phyloP scores from a whole-genome alignment of 35 echinoderm and acorn worm genomes.

The Chiridota heheva region DNA sequence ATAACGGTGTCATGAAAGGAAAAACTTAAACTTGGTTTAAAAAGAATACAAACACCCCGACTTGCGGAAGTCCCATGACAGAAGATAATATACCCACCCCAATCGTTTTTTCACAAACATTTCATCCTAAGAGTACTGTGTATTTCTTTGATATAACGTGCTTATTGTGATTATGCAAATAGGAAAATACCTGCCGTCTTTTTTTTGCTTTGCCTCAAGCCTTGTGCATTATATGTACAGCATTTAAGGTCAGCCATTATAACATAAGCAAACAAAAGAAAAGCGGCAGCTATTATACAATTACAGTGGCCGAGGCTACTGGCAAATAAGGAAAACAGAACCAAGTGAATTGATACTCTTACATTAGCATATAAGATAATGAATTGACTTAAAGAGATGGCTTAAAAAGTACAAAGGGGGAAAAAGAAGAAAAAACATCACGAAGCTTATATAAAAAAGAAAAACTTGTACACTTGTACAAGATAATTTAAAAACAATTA shows the following conservation, averaged over 20 bases:
- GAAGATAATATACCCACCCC: background rate
- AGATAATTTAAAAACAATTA: too few relatives aligned
- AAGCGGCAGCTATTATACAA: too few relatives aligned
- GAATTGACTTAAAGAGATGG: too few relatives aligned
- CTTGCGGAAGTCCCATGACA: background rate
- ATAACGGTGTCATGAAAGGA: background rate
- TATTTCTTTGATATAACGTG: background rate
- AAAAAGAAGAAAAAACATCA: too few relatives aligned
- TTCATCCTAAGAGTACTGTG: background rate
- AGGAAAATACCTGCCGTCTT: constrained; percentile 5
- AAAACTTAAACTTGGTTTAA: background rate
- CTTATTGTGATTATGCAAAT: constrained; percentile 1
- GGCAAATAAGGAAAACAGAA: too few relatives aligned
- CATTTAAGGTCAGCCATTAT: constrained; percentile 1
- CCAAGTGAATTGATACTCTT: too few relatives aligned
- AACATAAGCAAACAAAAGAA: too few relatives aligned
- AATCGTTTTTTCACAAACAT: constrained; percentile 14
- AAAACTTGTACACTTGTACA: too few relatives aligned
- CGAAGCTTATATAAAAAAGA: too few relatives aligned
- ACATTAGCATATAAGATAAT: too few relatives aligned
- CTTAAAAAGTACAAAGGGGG: too few relatives aligned
- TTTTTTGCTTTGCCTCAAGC: background rate
- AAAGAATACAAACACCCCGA: constrained; percentile 11
- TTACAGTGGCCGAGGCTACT: too few relatives aligned
- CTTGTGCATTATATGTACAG: constrained; percentile 11